Evolutionary conservation across 2,888 invertebrate genomes (phyloP).

Genomic region (Allacma fusca): DNA sequence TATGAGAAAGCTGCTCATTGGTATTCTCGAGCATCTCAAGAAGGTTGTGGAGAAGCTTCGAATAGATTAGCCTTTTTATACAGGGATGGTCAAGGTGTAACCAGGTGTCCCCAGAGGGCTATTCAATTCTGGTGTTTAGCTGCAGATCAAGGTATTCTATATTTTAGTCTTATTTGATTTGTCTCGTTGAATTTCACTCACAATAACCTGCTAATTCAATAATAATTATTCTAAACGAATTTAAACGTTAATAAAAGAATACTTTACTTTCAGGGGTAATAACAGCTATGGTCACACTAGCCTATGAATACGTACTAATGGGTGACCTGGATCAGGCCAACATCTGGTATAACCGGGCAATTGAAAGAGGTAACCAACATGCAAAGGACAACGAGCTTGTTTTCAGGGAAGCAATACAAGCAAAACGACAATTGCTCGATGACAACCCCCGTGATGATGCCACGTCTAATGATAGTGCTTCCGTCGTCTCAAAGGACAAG

Average conservation of each 20-base stretch:
- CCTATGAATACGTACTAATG: not conserved
- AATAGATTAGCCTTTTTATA: not conserved
- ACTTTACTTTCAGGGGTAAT: not conserved
- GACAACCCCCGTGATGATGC: too few species aligned
- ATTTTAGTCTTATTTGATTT: too few species aligned
- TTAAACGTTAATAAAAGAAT: too few species aligned
- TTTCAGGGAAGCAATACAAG: not conserved
- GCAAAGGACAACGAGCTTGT: not conserved
- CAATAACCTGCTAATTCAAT: too few species aligned
- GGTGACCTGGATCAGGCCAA: not conserved
- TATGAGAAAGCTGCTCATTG: constrained; percentile 14
- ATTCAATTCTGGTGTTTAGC: constrained; percentile 21
- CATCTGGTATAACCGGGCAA: not conserved
- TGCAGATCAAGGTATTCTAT: not conserved
- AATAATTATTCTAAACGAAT: too few species aligned
- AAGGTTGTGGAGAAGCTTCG: not conserved
- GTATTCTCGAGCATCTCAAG: not conserved
- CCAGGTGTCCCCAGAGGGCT: not conserved
- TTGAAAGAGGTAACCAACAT: not conserved
- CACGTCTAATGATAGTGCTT: too few species aligned
- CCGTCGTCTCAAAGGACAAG: too few species aligned
- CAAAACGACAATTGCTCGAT: not conserved
- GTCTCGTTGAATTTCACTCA: too few species aligned
- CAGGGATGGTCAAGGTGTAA: constrained; percentile 10
- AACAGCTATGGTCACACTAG: constrained; percentile 16